Conservation (phyloP, 2,797 vertebrate species). For the Tamandua tetradactyla region DNA sequence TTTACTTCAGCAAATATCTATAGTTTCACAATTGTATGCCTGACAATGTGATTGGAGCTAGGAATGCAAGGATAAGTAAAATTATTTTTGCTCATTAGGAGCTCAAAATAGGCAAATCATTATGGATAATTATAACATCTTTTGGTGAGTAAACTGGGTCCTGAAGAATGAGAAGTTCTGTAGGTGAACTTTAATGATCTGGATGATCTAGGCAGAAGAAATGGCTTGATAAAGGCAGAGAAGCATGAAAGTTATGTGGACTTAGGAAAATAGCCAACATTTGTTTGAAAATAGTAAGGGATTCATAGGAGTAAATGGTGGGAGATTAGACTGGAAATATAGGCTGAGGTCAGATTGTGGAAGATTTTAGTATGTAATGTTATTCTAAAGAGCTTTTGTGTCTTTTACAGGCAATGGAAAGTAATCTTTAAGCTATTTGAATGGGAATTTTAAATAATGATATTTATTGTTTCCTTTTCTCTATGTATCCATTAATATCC, state of each 20-base stretch:
- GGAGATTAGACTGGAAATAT: not conserved
- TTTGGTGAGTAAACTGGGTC: not conserved
- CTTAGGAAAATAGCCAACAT: not conserved
- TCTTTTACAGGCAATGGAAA: not conserved
- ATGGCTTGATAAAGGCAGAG: not conserved
- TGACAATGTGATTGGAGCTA: not conserved
- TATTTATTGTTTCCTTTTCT: conserved; percentile 33
- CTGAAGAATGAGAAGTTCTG: conserved; percentile 17
- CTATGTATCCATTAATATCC: conserved; percentile 25
- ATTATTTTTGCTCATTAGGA: conserved; percentile 25
- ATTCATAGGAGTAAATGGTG: not conserved
- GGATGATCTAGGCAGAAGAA: conserved; percentile 26
- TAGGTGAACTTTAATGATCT: not conserved
- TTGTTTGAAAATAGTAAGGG: not conserved
- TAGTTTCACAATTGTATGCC: not conserved
- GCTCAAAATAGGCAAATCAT: conserved; percentile 15
- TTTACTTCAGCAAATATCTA: conserved; percentile 30
- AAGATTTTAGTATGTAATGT: conserved; percentile 7
- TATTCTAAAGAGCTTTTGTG: not conserved
- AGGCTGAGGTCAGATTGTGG: not conserved
- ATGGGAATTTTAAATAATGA: conserved; percentile 20
- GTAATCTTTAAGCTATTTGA: conserved; percentile 29
- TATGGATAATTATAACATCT: not conserved
- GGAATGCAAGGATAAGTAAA: not conserved
- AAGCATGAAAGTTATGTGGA: not conserved